These are phyloP conservation scores for Apomyelois bistriatella DNA, from an alignment of 2,888 invertebrate species.

Conservation along the genomic window DNA sequence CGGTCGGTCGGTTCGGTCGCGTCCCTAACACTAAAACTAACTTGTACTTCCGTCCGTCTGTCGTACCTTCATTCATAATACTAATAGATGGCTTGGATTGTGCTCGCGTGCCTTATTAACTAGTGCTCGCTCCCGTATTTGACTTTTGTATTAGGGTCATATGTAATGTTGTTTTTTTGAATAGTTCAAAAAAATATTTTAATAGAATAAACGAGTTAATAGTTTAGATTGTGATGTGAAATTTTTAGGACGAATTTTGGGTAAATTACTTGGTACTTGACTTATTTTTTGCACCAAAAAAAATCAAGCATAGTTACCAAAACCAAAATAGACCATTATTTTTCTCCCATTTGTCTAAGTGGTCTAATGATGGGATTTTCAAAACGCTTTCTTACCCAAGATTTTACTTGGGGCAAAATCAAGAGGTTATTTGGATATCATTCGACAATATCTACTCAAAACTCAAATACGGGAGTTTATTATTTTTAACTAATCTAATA, in stretches of 20 bases:
- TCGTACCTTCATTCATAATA: conserved; percentile 20
- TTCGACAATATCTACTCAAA: neutral
- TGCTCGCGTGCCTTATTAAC: conserved; percentile 25
- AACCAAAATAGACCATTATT: no score
- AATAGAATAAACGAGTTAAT: no score
- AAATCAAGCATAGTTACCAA: no score
- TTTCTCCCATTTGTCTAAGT: no score
- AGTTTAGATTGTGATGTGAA: no score
- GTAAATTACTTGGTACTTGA: no score
- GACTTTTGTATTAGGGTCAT: neutral
- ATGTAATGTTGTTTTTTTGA: no score
- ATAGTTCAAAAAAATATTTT: neutral
- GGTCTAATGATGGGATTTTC: no score
- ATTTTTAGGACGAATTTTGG: no score
- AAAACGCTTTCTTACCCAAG: no score
- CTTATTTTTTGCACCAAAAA: no score
- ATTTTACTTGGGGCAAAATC: neutral
- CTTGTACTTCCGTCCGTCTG: conserved; percentile 67
- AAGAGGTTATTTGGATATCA: neutral
- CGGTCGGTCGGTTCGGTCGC: conserved; percentile 51
- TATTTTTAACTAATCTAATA: neutral
- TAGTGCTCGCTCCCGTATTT: conserved; percentile 8
- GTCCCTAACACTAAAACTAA: conserved; percentile 52
- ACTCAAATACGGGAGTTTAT: conserved; percentile 4
- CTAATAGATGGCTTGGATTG: conserved; percentile 43